phyloP scores from a whole-genome alignment of 2,888 invertebrate species.

The Idaea dimidiata region DNA sequence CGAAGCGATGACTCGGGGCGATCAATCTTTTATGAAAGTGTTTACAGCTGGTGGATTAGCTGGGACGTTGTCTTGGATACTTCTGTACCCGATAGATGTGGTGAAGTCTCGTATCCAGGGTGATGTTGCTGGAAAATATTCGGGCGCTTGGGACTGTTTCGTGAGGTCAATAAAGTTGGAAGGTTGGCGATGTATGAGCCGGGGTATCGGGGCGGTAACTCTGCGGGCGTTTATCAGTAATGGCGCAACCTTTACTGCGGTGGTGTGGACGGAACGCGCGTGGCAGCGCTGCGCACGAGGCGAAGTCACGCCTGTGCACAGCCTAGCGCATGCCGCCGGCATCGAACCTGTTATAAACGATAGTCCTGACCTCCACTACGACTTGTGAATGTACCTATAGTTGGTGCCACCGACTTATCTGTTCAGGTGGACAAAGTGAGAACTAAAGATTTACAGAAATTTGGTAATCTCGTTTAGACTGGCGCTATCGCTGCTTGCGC shows the following conservation, averaged over 20 bases:
- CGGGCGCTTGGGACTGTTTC: slow-evolving; percentile 87
- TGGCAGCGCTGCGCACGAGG: slow-evolving; percentile 48
- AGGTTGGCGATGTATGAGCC: slow-evolving; percentile 86
- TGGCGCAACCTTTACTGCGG: slow-evolving; percentile 94
- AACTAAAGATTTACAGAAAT: no score
- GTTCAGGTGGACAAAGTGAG: no score
- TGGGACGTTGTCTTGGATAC: slow-evolving; percentile 92
- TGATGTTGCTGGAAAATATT: slow-evolving; percentile 83
- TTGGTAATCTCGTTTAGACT: no score
- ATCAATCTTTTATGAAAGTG: slow-evolving; percentile 83
- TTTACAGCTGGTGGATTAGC: slow-evolving; percentile 92
- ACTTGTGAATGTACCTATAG: slow-evolving; percentile 35
- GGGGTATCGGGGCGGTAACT: slow-evolving; percentile 89
- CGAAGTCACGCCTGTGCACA: slow-evolving; percentile 43
- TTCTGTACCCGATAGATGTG: slow-evolving; percentile 94
- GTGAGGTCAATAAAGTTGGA: slow-evolving; percentile 84
- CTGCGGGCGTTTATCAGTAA: slow-evolving; percentile 95
- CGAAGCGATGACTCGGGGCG: slow-evolving; percentile 85
- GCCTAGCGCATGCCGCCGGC: slow-evolving; percentile 45
- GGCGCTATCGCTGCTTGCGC: no score
- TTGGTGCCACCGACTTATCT: no score
- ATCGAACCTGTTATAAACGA: slow-evolving; percentile 58
- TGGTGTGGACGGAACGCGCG: slow-evolving; percentile 87
- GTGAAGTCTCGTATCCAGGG: slow-evolving; percentile 94
- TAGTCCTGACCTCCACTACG: slow-evolving; percentile 54